Base-by-base conservation (phyloP, 2,113 vertebrate species). In the Dasyurus viverrinus region DNA sequence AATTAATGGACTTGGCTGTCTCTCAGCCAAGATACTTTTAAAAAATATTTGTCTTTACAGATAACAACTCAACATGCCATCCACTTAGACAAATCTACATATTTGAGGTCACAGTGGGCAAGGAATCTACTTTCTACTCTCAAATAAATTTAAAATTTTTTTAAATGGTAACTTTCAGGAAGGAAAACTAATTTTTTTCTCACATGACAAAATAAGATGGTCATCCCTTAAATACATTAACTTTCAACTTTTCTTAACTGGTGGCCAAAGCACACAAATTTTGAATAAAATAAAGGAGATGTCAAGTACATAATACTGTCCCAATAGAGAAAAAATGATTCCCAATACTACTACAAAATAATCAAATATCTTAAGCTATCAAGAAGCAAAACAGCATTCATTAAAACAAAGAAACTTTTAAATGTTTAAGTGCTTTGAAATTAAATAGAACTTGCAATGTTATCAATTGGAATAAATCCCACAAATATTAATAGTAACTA, bases 401-500 rank as follows among this genome's bases (percentile, higher is more conserved):
- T 3, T 89, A 10, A 91, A 94, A 93, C 94, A 27, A 90, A 22
- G 27, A 76, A 54, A 8, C 27, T 11, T 84, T 42, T 42, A 42
- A 84, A 84, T 84, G 1, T 92, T 94, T 2, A 76, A n/a, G 16
- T 94, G 26, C 93, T 95, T 91, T 91, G 11, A 92, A 23, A 91
- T 89, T 2, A 0, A 0, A 0, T 12, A n/a, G 42, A 42, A 48
- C 94, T 91, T 94, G 53, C 89, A 93, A 91, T 89, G 47, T 84
- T 93, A 54, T 93, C 0, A 36, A 10, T n/a, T 89, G 22, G 0
- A 93, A 24, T 52, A 93, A 93, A 94, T 92, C 22, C 90, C 19
- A 12, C 53, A 95, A 93, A 26, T 92, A 93, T 52, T 90, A 53
- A 24, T 94, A 92, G 8, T 90, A 89, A 47, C 14, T 89, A 7